Evolutionary conservation across 2,113 vertebrate species (phyloP).

Genomic region (Maccullochella peelii): DNA sequence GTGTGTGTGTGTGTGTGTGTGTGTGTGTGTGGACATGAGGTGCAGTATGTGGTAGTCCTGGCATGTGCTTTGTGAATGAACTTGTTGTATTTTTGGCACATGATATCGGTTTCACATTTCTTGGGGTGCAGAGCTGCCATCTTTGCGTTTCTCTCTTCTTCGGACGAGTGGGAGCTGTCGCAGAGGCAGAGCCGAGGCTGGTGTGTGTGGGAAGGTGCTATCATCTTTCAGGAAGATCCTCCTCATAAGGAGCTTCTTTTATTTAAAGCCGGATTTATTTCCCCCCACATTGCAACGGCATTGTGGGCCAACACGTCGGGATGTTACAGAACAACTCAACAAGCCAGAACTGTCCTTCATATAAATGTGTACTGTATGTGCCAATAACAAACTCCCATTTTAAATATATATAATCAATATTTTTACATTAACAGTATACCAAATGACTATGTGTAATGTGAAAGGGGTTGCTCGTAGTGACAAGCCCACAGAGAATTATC

Average conservation of each 20-base stretch:
- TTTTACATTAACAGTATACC: background rate
- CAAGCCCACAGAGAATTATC: background rate
- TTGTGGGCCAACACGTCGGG: background rate
- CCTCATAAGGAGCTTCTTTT: background rate
- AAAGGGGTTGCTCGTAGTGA: background rate
- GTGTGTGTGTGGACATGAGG: background rate
- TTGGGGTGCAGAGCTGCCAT: constrained; percentile 6
- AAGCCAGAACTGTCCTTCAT: background rate
- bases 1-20: background rate
- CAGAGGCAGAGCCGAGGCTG: background rate
- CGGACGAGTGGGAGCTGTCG: background rate
- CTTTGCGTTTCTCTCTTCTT: background rate
- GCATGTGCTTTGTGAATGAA: background rate
- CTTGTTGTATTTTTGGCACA: constrained; percentile 5
- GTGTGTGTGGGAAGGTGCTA: constrained; percentile 38
- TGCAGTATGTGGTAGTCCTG: background rate
- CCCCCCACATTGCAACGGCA: background rate
- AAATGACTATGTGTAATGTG: background rate
- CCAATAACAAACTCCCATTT: background rate
- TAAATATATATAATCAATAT: background rate
- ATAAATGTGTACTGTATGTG: background rate
- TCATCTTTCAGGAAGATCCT: background rate
- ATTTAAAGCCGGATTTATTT: background rate
- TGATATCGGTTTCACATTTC: constrained; percentile 6
- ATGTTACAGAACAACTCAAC: background rate